phyloP scores from a whole-genome alignment of 2,113 vertebrate species.

The Dunckerocampus dactyliophorus region DNA sequence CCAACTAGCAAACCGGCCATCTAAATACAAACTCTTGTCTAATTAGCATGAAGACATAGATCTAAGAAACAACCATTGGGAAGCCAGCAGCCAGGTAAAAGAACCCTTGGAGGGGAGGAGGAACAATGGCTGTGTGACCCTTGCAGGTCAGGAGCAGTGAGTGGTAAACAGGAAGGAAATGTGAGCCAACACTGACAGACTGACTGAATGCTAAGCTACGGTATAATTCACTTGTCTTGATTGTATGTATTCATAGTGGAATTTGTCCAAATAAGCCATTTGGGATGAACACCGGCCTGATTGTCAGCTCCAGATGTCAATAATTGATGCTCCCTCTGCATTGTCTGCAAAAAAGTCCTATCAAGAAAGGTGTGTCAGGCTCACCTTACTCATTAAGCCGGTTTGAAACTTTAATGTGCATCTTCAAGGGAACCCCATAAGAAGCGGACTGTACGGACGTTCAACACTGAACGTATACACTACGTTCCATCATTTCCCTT shows the following conservation, averaged over 20 bases:
- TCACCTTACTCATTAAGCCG: slow-evolving; percentile 77
- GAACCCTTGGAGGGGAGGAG: slow-evolving; percentile 25
- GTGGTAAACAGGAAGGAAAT: slow-evolving; percentile 71
- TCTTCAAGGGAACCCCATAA: slow-evolving; percentile 34
- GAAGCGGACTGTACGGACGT: neutral
- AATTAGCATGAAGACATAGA: too few relatives aligned
- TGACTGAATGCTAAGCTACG: slow-evolving; percentile 30
- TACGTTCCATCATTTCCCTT: too few relatives aligned
- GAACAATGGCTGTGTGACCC: slow-evolving; percentile 62
- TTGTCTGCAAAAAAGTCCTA: slow-evolving; percentile 74
- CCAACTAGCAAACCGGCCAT: neutral
- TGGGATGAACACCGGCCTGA: slow-evolving; percentile 32
- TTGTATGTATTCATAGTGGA: neutral
- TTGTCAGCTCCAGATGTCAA: slow-evolving; percentile 61
- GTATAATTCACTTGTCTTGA: neutral
- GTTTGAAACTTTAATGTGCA: slow-evolving; percentile 75
- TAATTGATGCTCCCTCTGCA: slow-evolving; percentile 72
- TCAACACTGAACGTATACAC: too few relatives aligned
- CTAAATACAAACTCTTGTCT: too few relatives aligned
- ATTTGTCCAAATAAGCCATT: neutral
- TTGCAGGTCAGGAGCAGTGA: slow-evolving; percentile 40
- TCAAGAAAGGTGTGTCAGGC: slow-evolving; percentile 69
- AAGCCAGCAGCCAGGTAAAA: slow-evolving; percentile 57
- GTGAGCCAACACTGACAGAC: slow-evolving; percentile 62
- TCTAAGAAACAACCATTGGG: slow-evolving; percentile 39